Conservation (phyloP, 2,113 vertebrate genomes). For the Chrysemys picta region DNA sequence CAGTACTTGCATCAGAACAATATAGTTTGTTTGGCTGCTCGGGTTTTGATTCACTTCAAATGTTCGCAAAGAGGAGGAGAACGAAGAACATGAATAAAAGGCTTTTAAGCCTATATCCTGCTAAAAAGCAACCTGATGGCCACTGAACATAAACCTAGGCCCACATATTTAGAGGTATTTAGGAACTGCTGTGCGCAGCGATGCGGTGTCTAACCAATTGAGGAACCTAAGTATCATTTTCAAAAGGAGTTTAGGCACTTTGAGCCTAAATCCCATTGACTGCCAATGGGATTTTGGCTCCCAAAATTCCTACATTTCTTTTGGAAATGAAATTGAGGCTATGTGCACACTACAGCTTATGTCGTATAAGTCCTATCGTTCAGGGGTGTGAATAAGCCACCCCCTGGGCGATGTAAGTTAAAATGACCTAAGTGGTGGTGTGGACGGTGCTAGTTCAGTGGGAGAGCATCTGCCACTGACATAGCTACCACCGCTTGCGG, state of each 20-base stretch:
- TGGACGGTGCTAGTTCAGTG: neutral
- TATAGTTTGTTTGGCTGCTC: conserved; percentile 7
- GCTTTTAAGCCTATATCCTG: conserved; percentile 51
- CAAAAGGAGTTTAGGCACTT: neutral
- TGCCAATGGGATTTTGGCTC: neutral
- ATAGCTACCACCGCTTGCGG: neutral
- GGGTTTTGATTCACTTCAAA: conserved; percentile 55
- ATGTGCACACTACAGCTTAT: neutral
- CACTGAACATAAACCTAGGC: conserved; percentile 17
- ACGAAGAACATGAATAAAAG: conserved; percentile 49
- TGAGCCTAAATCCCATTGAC: neutral
- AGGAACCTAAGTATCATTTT: neutral
- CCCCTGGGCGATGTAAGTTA: neutral
- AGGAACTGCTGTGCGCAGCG: neutral
- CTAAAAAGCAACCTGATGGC: conserved; percentile 43
- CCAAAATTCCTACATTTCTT: neutral
- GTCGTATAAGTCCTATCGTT: neutral
- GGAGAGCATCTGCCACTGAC: neutral
- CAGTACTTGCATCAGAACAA: conserved; percentile 59
- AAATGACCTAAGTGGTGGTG: neutral
- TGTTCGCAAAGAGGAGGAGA: conserved; percentile 53
- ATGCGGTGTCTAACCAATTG: neutral
- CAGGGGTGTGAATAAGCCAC: neutral
- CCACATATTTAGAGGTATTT: neutral
- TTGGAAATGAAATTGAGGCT: neutral